A percentile compares a stretch with the other conserved stretches of the same genome.
These are phyloP conservation scores for Lagopus muta DNA, from an alignment of 2,113 vertebrate species.

Conservation along the genomic window DNA sequence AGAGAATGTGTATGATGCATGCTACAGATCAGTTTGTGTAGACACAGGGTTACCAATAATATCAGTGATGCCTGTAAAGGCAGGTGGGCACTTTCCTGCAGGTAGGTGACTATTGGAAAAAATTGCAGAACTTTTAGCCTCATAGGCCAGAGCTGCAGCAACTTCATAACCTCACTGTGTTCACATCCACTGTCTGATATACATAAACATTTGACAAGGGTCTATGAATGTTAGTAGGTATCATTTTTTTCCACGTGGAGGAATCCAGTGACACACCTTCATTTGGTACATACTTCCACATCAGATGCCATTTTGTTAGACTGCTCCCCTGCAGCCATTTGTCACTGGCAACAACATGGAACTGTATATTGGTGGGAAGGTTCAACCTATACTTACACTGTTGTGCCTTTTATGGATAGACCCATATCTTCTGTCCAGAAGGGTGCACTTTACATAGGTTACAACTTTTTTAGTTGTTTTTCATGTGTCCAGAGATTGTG, in stretches of 20 bases:
- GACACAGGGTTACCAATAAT: not conserved
- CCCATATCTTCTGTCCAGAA: not conserved
- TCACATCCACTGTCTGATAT: not conserved
- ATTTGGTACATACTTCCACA: not conserved
- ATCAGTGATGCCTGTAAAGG: not conserved
- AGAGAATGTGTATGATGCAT: not conserved
- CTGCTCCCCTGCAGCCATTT: not conserved
- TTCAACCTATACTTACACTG: not conserved
- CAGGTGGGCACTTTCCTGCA: fast-evolving
- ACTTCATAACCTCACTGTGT: not conserved
- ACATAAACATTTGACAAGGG: not conserved
- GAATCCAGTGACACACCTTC: not conserved
- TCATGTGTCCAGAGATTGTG: not conserved
- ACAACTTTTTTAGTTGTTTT: not conserved
- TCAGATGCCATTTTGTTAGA: not conserved
- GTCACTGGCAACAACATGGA: not conserved
- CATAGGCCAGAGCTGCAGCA: not conserved
- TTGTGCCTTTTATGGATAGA: not conserved
- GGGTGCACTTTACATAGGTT: not conserved
- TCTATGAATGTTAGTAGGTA: not conserved
- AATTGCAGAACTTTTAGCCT: not conserved
- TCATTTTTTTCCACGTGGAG: not conserved
- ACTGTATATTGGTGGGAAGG: no score
- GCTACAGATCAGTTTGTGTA: not conserved
- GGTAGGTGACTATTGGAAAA: not conserved